A percentile compares a stretch with the other conserved stretches of the same genome.
These are phyloP conservation scores for Orthonyx spaldingii DNA, from an alignment of 2,113 vertebrate species.

Conservation along the genomic window DNA sequence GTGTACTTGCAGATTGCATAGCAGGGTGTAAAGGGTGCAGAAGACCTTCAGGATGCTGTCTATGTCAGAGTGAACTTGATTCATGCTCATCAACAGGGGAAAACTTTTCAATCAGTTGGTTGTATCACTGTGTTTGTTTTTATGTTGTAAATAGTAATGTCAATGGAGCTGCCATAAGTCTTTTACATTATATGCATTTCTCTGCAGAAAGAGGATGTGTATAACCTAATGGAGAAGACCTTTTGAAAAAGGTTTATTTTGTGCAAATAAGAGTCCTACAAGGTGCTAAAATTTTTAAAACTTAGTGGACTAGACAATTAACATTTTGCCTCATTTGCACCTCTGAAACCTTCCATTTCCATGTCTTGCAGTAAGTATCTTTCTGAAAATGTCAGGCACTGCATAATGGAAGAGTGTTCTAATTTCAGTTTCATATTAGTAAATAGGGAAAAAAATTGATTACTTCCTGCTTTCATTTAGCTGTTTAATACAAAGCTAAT, in stretches of 20 bases:
- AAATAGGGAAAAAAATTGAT: neutral
- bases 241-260: conserved; percentile 28
- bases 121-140: neutral
- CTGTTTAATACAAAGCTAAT: neutral
- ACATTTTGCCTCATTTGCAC: conserved; percentile 26
- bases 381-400: conserved; percentile 28
- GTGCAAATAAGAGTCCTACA: neutral
- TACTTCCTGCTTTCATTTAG: neutral
- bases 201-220: neutral
- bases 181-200: neutral
- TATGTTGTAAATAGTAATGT: neutral
- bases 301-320: conserved; percentile 25
- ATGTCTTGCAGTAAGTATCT: neutral
- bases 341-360: conserved; percentile 17
- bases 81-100: too few relatives aligned
- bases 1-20: neutral
- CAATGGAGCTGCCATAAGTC: neutral
- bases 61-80: neutral
- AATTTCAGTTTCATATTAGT: conserved; percentile 27
- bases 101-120: neutral
- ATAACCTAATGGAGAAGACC: neutral
- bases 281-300: conserved; percentile 20
- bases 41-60: neutral
- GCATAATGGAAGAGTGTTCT: conserved; percentile 13
- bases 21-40: neutral